A percentile compares a stretch with the other conserved stretches of the same genome.
Conservation (phyloP, 2,797 vertebrate genomes). For the Phaenicophaeus curvirostris region DNA sequence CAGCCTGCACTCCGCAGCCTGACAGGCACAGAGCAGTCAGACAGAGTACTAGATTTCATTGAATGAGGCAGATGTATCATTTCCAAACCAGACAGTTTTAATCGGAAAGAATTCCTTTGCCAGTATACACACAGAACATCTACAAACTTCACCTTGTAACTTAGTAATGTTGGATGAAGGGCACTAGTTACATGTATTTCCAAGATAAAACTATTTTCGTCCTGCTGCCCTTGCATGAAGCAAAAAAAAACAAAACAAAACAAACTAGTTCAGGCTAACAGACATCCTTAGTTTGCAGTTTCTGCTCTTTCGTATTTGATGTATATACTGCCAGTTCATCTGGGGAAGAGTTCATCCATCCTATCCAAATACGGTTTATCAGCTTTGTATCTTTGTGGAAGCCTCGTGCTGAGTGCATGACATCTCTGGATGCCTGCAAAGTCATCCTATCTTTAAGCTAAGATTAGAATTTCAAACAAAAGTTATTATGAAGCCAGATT, state of each 20-base stretch:
- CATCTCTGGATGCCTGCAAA: constrained; percentile 32
- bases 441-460: constrained; percentile 47
- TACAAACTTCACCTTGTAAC: not conserved
- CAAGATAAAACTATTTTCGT: constrained; percentile 22
- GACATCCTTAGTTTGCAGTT: constrained; percentile 39
- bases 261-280: constrained; percentile 1
- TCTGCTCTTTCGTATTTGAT: constrained; percentile 63
- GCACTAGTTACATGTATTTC: not conserved
- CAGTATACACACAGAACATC: not conserved
- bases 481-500: constrained; percentile 34
- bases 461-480: constrained; percentile 66
- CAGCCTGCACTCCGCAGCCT: not conserved
- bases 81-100: not conserved
- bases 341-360: constrained; percentile 26
- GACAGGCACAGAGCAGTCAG: not conserved
- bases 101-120: not conserved
- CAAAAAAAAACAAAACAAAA: not conserved
- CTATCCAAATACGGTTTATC: constrained; percentile 47
- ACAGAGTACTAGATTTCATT: not conserved
- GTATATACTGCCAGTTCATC: constrained; percentile 34
- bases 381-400: constrained; percentile 29
- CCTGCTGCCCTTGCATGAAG: not conserved
- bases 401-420: constrained; percentile 1
- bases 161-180: not conserved
- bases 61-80: not conserved